These are phyloP conservation scores for Corythornis vintsioides DNA, from an alignment of 2,113 vertebrate species.

Conservation along the genomic window DNA sequence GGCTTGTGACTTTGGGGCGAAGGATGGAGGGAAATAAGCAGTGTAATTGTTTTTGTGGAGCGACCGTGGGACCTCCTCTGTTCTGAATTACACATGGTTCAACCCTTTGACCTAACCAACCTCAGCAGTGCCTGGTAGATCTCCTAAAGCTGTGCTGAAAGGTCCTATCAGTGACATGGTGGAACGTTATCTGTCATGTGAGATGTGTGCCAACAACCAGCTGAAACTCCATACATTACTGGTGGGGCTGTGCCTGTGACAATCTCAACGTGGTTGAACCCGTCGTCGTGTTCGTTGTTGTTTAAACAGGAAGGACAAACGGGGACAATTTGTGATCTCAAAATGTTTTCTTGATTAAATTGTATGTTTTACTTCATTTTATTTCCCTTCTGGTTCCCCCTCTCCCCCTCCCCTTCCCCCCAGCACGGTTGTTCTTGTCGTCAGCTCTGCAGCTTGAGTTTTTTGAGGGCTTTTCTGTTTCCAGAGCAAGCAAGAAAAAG, in stretches of 20 bases:
- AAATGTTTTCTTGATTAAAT: constrained; percentile 59
- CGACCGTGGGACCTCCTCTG: constrained; percentile 83
- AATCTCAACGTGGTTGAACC: constrained; percentile 71
- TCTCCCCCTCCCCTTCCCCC: too few species aligned
- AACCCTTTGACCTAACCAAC: constrained; percentile 83
- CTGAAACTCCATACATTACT: constrained; percentile 74
- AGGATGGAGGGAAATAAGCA: constrained; percentile 80
- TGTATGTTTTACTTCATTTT: constrained; percentile 15
- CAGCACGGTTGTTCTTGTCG: neutral
- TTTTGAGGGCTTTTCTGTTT: neutral
- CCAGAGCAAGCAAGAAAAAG: neutral
- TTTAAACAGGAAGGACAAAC: constrained; percentile 68
- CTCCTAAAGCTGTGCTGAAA: constrained; percentile 76
- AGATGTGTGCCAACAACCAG: constrained; percentile 75
- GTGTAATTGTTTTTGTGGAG: constrained; percentile 84
- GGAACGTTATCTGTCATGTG: constrained; percentile 83
- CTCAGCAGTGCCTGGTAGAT: constrained; percentile 73
- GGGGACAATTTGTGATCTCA: constrained; percentile 50
- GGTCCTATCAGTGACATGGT: constrained; percentile 76
- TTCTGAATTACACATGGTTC: constrained; percentile 84
- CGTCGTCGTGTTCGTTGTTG: constrained; percentile 55
- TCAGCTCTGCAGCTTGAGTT: neutral
- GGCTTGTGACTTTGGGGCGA: constrained; percentile 79
- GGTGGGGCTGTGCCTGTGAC: constrained; percentile 56
- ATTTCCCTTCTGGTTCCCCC: neutral